phyloP scores from a whole-genome alignment of 2,888 invertebrate genomes.

The Lepidocyrtinus sp. region DNA sequence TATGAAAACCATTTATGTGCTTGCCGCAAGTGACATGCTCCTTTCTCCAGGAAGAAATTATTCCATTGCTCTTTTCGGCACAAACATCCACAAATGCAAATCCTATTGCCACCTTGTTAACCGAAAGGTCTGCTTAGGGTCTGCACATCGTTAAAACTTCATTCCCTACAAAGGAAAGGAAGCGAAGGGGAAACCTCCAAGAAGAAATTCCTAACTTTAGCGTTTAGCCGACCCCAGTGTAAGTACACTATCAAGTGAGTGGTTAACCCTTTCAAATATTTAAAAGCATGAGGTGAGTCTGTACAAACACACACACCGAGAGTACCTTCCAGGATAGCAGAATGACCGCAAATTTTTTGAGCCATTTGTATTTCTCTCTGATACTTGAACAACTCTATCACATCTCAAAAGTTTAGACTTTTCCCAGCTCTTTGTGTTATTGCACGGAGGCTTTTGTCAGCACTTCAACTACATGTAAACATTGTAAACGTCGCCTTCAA shows the following conservation, averaged over 20 bases:
- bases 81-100: neutral
- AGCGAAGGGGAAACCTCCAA: neutral
- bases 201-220: neutral
- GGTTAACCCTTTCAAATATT: neutral
- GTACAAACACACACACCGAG: neutral
- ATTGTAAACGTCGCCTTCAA: too few relatives aligned
- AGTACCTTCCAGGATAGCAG: too few relatives aligned
- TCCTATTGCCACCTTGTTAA: neutral
- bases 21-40: neutral
- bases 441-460: too few relatives aligned
- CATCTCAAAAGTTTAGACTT: too few relatives aligned
- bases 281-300: neutral
- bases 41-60: neutral
- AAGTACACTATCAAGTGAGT: too few relatives aligned
- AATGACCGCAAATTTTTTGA: too few relatives aligned
- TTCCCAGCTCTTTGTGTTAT: too few relatives aligned
- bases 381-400: too few relatives aligned
- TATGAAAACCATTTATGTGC: neutral
- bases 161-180: neutral
- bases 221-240: too few relatives aligned
- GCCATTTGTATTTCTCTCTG: too few relatives aligned
- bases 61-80: neutral
- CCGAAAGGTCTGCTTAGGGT: neutral
- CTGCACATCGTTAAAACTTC: neutral
- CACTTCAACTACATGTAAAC: too few relatives aligned